These are phyloP conservation scores for Malacoctenus gilli DNA, from an alignment of 2,797 vertebrate species.

Conservation along the genomic window DNA sequence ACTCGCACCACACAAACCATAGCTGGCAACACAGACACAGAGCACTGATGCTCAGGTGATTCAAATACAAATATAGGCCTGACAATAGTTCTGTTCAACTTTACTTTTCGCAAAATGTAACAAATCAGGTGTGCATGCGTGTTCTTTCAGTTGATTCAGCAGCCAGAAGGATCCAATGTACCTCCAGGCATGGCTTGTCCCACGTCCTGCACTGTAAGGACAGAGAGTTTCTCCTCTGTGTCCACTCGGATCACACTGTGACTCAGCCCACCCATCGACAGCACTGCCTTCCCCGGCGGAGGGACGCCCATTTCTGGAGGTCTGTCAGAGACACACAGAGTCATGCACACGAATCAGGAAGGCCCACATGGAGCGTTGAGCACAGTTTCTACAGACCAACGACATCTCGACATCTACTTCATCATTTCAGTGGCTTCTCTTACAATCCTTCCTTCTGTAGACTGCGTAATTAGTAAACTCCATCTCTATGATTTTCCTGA, in stretches of 20 bases:
- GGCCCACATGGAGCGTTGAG: too few species aligned
- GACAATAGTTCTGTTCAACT: too few species aligned
- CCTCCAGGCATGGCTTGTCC: conserved; percentile 96
- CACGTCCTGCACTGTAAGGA: conserved; percentile 95
- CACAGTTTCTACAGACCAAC: too few species aligned
- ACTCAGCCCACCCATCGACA: conserved; percentile 94
- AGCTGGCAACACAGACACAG: conserved; percentile 73
- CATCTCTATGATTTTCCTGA: too few species aligned
- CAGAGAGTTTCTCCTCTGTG: conserved; percentile 94
- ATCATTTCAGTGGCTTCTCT: too few species aligned
- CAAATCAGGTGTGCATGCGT: too few species aligned
- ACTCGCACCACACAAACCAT: conserved; percentile 90
- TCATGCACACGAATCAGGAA: too few species aligned
- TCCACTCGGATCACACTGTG: conserved; percentile 93
- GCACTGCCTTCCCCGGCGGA: conserved; percentile 91
- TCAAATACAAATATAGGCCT: too few species aligned
- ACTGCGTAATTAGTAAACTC: too few species aligned
- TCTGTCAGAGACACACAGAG: conserved; percentile 72
- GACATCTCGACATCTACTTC: too few species aligned
- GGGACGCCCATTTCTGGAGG: conserved; percentile 91
- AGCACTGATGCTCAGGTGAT: conserved; percentile 14
- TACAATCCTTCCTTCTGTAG: too few species aligned
- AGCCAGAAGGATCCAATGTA: conserved; percentile 69
- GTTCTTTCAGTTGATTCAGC: not conserved
- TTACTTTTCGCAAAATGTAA: too few species aligned